A percentile compares a stretch with the other conserved stretches of the same genome.
Evolutionary conservation across 1,140 invertebrate genomes (phyloP).

Genomic region (Spodoptera frugiperda): DNA sequence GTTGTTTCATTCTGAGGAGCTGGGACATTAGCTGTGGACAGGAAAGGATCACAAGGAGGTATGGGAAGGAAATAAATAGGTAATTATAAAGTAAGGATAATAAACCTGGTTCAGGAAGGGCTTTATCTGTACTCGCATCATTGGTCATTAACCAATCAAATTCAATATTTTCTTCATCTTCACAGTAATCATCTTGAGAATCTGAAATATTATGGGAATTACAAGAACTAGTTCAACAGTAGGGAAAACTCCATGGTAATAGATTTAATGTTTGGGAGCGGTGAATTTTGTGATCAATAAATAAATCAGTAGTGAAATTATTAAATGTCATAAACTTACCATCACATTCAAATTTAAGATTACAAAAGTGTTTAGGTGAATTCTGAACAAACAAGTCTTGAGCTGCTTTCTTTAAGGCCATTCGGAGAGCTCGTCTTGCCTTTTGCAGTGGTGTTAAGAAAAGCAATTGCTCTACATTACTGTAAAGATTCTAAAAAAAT

Average conservation of each 20-base stretch:
- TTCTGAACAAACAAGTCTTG: constrained; percentile 69
- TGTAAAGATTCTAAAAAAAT: constrained; percentile 60
- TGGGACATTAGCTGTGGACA: constrained; percentile 45
- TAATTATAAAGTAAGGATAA: constrained; percentile 49
- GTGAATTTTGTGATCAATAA: too few relatives aligned
- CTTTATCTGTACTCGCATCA: constrained; percentile 50
- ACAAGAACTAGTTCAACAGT: neutral
- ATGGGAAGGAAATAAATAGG: constrained; percentile 44
- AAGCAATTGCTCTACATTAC: constrained; percentile 62
- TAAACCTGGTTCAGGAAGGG: constrained; percentile 65
- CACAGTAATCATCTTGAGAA: constrained; percentile 68
- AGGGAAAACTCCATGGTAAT: neutral
- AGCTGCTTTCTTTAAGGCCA: constrained; percentile 76
- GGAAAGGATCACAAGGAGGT: constrained; percentile 53
- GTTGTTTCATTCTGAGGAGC: constrained; percentile 30
- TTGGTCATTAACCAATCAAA: constrained; percentile 71
- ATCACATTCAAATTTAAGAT: constrained; percentile 64
- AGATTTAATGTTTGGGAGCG: too few relatives aligned
- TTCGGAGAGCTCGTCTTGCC: constrained; percentile 70
- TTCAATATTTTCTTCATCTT: constrained; percentile 73
- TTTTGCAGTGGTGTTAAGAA: constrained; percentile 77
- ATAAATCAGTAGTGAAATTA: neutral
- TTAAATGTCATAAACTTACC: constrained; percentile 56
- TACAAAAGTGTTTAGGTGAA: constrained; percentile 61
- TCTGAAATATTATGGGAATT: constrained; percentile 55